Evolutionary conservation across 2,113 vertebrate species (phyloP).

Genomic region (Panthera leo): DNA sequence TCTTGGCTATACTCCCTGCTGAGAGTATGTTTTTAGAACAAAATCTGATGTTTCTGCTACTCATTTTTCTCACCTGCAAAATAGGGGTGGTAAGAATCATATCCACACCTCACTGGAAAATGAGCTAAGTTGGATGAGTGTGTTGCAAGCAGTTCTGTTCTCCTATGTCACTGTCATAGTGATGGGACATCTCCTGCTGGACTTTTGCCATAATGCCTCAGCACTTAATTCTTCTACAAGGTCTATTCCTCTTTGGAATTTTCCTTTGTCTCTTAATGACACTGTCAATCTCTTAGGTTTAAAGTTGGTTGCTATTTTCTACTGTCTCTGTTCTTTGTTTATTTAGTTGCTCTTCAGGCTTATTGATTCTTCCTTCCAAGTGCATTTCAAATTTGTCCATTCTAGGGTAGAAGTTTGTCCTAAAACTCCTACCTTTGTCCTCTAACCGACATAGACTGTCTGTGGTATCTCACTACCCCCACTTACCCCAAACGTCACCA

Average conservation of each 20-base stretch:
- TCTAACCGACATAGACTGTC: background rate
- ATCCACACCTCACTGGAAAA: background rate
- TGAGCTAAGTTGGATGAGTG: background rate
- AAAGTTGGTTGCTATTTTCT: background rate
- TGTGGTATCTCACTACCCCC: background rate
- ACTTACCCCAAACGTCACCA: background rate
- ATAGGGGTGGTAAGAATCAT: background rate
- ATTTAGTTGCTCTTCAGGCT: background rate
- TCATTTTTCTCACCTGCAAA: background rate
- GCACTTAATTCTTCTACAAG: background rate
- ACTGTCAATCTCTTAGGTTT: background rate
- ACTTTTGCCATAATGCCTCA: background rate
- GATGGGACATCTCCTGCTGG: background rate
- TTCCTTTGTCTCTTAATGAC: background rate
- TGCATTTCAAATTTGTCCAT: background rate
- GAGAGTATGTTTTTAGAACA: background rate
- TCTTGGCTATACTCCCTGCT: background rate
- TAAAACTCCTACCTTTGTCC: background rate
- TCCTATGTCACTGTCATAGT: background rate
- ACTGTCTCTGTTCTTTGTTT: background rate
- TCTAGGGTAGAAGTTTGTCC: background rate
- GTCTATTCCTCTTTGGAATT: background rate
- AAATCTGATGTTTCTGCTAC: background rate
- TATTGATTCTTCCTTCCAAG: background rate
- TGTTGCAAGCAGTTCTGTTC: background rate